Percentiles rank a stretch among this genome's conserved stretches.
phyloP scores from a whole-genome alignment of 1,140 invertebrate species.

The Drosophila mauritiana region DNA sequence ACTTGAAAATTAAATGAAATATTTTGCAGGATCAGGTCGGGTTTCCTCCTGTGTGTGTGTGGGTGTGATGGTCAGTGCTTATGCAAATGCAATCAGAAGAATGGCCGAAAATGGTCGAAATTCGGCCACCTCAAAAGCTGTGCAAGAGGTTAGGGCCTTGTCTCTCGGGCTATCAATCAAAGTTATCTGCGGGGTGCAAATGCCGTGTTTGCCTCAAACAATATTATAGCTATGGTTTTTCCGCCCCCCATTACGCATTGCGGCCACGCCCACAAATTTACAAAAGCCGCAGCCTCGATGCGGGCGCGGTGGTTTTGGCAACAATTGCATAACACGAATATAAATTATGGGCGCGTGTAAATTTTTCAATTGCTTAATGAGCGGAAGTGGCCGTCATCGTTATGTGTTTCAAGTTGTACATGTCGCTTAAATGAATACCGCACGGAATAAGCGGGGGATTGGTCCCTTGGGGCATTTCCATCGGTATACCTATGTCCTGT shows the following conservation, averaged over 20 bases:
- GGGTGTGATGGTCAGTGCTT: slow-evolving; percentile 13
- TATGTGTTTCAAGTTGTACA: slow-evolving; percentile 75
- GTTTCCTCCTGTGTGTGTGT: not conserved
- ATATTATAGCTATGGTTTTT: slow-evolving; percentile 35
- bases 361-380: slow-evolving; percentile 84
- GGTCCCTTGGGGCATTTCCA: not conserved
- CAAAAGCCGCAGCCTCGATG: slow-evolving; percentile 40
- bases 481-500: not conserved
- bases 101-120: slow-evolving; percentile 9
- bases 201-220: slow-evolving; percentile 10
- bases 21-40: slow-evolving; percentile 38
- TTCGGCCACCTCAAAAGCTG: slow-evolving; percentile 32
- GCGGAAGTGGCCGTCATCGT: slow-evolving; percentile 81
- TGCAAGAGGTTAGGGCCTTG: slow-evolving; percentile 11
- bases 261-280: slow-evolving; percentile 19
- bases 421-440: slow-evolving; percentile 64
- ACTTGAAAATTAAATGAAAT: slow-evolving; percentile 78
- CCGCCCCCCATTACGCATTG: slow-evolving; percentile 18
- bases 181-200: slow-evolving; percentile 5
- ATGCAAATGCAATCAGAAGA: slow-evolving; percentile 59
- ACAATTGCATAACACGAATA: slow-evolving; percentile 46
- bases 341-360: slow-evolving; percentile 74
- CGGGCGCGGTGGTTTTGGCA: slow-evolving; percentile 22
- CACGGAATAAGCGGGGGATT: not conserved
- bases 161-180: slow-evolving; percentile 45